phyloP scores from a whole-genome alignment of 2,113 vertebrate species.

The Rhegmatorhina hoffmannsi region DNA sequence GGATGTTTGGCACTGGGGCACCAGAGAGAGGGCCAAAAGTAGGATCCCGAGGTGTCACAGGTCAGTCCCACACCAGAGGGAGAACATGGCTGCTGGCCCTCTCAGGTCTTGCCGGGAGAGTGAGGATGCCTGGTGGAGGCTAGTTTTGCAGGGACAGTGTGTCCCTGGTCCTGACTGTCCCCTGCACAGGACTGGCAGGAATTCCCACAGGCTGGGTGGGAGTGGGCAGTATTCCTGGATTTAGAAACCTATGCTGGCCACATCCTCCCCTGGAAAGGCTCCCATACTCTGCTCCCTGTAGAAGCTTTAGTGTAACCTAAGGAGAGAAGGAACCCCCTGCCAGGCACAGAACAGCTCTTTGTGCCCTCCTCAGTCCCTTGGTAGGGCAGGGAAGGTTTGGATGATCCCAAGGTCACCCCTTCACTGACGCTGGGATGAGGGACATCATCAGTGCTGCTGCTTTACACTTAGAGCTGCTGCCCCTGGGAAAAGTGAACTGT shows the following conservation, averaged over 20 bases:
- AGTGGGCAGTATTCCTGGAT: not conserved
- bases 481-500: not conserved
- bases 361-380: not conserved
- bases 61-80: not conserved
- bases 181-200: not conserved
- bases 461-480: not conserved
- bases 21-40: not conserved
- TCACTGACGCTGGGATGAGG: not conserved
- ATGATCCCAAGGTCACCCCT: not conserved
- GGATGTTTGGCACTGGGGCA: not conserved
- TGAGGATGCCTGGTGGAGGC: not conserved
- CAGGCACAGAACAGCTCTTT: not conserved
- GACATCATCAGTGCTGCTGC: not conserved
- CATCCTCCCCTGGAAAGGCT: not conserved
- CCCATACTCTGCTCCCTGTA: not conserved
- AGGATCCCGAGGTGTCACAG: fast-evolving
- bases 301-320: not conserved
- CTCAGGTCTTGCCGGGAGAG: not conserved
- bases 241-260: not conserved
- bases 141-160: not conserved
- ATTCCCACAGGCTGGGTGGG: not conserved
- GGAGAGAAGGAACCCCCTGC: not conserved
- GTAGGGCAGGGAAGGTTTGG: not conserved
- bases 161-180: not conserved
- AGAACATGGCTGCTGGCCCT: not conserved